Conservation (phyloP, 2,113 vertebrate genomes). For the Ailuropoda melanoleuca region DNA sequence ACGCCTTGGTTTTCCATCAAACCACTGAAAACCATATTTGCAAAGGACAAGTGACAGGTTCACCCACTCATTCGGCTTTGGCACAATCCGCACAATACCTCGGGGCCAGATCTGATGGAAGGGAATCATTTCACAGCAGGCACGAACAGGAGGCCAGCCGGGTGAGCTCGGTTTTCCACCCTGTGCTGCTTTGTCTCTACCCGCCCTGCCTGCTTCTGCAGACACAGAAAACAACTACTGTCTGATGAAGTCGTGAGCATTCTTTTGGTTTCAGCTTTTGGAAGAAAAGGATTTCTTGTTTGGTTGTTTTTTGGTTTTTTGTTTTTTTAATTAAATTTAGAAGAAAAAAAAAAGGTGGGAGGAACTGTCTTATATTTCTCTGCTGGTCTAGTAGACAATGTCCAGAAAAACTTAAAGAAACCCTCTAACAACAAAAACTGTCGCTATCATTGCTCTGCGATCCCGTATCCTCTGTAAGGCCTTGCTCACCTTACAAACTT, state of each 20-base stretch:
- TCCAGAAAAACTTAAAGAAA: not conserved
- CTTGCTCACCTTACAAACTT: not conserved
- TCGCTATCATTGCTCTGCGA: not conserved
- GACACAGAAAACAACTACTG: not conserved
- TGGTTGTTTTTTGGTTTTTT: not conserved
- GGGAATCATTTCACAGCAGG: not conserved
- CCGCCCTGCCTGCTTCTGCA: not conserved
- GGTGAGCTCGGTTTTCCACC: not conserved
- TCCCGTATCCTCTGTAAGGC: not conserved
- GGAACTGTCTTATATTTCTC: not conserved
- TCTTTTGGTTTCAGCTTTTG: not conserved
- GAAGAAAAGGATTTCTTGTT: not conserved
- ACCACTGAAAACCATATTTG: not conserved
- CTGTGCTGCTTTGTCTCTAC: not conserved
- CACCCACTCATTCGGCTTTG: not conserved
- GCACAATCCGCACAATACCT: not conserved
- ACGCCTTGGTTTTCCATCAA: not conserved
- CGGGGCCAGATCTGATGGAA: not conserved
- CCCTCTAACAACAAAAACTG: not conserved
- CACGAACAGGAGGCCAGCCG: accelerated
- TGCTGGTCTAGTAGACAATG: not conserved
- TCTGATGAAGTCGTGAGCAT: not conserved
- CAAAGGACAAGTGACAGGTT: not conserved
- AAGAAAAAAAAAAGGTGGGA: not conserved
- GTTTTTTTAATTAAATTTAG: not conserved